A percentile compares a stretch with the other conserved stretches of the same genome.
Conservation (phyloP, 2,888 invertebrate species). For the Andrena haemorrhoa region DNA sequence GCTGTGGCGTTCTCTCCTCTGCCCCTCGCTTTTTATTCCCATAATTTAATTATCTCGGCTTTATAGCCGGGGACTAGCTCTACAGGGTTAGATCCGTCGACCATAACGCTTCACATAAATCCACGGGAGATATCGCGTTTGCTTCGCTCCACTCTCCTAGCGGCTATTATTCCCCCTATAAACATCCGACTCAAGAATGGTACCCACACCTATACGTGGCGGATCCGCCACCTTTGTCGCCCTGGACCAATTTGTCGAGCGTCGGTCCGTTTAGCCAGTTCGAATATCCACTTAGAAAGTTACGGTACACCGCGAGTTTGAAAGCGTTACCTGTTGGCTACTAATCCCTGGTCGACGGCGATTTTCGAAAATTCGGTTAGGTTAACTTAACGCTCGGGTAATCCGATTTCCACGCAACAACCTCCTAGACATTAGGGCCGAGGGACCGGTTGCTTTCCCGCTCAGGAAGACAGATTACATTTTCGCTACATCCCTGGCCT, state of each 20-base stretch:
- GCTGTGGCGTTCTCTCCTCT: slow-evolving; percentile 5
- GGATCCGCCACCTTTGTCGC: slow-evolving; percentile 34
- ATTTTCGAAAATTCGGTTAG: slow-evolving; percentile 40
- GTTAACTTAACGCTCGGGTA: slow-evolving; percentile 19
- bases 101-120: slow-evolving; percentile 80
- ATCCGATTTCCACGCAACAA: neutral
- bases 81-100: slow-evolving; percentile 77
- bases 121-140: slow-evolving; percentile 78
- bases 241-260: slow-evolving; percentile 31
- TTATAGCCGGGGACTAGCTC: slow-evolving; percentile 78
- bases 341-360: slow-evolving; percentile 18
- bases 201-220: slow-evolving; percentile 12
- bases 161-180: slow-evolving; percentile 75
- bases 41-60: slow-evolving; percentile 84
- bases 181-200: slow-evolving; percentile 62
- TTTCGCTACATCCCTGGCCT: too few species aligned
- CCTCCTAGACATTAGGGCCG: neutral
- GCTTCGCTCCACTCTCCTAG: slow-evolving; percentile 66
- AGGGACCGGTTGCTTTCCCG: neutral
- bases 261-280: slow-evolving; percentile 31
- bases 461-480: neutral
- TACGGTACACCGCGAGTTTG: slow-evolving; percentile 17
- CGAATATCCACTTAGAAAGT: slow-evolving; percentile 62
- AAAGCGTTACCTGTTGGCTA: neutral
- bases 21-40: slow-evolving; percentile 75